Conservation (phyloP, 2,113 vertebrate genomes). For the Oxygymnocypris stewartii region DNA sequence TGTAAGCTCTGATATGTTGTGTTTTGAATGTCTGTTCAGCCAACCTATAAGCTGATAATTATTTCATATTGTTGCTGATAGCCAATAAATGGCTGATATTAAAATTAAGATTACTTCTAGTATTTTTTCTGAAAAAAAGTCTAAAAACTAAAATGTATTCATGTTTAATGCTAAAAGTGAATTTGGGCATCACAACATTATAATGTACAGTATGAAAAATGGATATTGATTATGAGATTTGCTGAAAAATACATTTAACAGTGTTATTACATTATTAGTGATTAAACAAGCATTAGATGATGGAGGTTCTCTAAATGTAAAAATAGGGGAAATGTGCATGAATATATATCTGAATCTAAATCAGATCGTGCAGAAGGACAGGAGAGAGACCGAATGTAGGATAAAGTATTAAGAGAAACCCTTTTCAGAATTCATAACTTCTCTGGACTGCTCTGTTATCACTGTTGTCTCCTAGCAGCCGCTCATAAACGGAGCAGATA, state of each 20-base stretch:
- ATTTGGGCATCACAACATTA: not conserved
- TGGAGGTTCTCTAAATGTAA: not conserved
- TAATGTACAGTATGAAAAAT: not conserved
- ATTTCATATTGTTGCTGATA: not conserved
- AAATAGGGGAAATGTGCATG: not conserved
- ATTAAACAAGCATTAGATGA: not conserved
- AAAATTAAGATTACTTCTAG: no score
- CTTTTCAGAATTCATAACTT: conserved; percentile 5
- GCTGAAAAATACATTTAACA: not conserved
- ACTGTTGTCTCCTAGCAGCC: conserved; percentile 46
- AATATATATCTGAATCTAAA: not conserved
- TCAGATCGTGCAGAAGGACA: not conserved
- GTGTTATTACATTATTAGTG: not conserved
- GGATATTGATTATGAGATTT: not conserved
- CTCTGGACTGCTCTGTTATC: conserved; percentile 41
- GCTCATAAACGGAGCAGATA: conserved; percentile 28
- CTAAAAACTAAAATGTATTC: no score
- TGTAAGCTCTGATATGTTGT: not conserved
- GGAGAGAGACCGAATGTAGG: not conserved
- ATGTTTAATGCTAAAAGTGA: not conserved
- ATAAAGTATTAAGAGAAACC: not conserved
- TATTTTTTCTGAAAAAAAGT: not conserved
- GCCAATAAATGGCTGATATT: not conserved
- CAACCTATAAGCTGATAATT: not conserved
- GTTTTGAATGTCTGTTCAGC: not conserved